Conservation (phyloP, 23 tunicate genomes). For the Trididemnum clinides region DNA sequence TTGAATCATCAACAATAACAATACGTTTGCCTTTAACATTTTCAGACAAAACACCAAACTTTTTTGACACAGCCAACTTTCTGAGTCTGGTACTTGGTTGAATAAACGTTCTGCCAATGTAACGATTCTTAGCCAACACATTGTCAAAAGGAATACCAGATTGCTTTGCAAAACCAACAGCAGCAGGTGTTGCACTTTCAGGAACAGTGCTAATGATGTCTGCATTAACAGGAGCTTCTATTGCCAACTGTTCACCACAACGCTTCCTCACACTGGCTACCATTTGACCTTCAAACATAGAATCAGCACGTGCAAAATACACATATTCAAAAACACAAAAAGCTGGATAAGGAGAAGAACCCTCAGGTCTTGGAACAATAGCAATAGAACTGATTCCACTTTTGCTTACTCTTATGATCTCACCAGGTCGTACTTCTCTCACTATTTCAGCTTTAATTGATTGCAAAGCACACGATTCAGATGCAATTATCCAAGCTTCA, state of each 20-base stretch:
- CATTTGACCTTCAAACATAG: constrained; percentile 71
- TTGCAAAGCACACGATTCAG: constrained; percentile 91
- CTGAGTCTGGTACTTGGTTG: constrained; percentile 75
- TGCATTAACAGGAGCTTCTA: constrained; percentile 79
- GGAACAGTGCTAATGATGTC: constrained; percentile 88
- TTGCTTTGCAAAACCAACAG: constrained; percentile 57
- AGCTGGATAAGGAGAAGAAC: constrained; percentile 45
- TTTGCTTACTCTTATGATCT: constrained; percentile 39
- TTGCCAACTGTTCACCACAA: constrained; percentile 66
- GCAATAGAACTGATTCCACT: constrained; percentile 46
- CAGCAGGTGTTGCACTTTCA: constrained; percentile 93
- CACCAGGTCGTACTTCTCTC: constrained; percentile 78
- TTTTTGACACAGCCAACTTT: constrained; percentile 77
- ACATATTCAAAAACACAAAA: constrained; percentile 88
- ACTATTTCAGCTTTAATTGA: constrained; percentile 58
- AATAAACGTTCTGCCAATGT: constrained; percentile 87
- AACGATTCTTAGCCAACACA: constrained; percentile 81
- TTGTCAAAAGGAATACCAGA: constrained; percentile 68
- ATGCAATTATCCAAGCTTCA: constrained; percentile 70
- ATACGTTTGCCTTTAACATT: constrained; percentile 72
- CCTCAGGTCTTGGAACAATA: constrained; percentile 42
- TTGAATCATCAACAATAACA: constrained; percentile 86
- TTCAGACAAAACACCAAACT: constrained; percentile 77
- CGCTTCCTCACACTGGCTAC: constrained; percentile 62
- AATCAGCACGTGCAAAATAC: constrained; percentile 80